Evolutionary conservation across 2,888 invertebrate genomes (phyloP), one percentile per base, ranked within the genome.

Genomic region (Dasypolia templi): DNA sequence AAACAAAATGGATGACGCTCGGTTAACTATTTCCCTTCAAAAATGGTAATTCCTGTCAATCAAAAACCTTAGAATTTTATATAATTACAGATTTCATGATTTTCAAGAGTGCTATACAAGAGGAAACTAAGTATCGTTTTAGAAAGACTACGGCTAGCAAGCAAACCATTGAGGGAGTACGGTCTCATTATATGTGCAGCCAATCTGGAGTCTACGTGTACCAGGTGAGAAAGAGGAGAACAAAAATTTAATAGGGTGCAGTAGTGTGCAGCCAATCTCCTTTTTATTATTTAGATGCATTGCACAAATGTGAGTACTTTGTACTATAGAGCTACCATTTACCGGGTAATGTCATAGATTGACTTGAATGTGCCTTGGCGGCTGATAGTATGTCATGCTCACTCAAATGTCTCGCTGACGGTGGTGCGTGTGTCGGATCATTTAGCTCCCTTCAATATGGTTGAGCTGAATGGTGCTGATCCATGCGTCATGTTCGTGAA

Each of bases 131-230:
- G 69, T 95, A 92, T 69, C 88, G 96, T 0, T 96, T 95, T 77
- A 86, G 96, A 0, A 96, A 96, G 80, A 96, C 96, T 0, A 96
- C 96, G 0, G 95, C 96, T 29, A 95, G 95, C 85, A 96, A 96
- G 59, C 95, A 95, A 81, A 96, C 96, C 0, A 95, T 96, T 58
- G 96, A 96, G 77, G 96, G 96, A 1, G 91, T 96, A 0, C 88
- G 96, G 0, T 96, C 96, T 0, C 96, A 96, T 73, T 96, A 95
- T 75, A 96, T 96, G 96, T 96, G 96, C 88, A 95, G 95, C 75
- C 96, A 96, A 77, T 95, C 95, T 0, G 96, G 96, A 0, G 95
- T 96, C 1, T 96, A 96, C 51, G 94, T 96, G 0, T 95, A 95
- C 68, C 95, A 95, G 92, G 95, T 94, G 39, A 66, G 75, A 11